Evolutionary conservation across 2,797 vertebrate species (phyloP).

Genomic region (Enteromius radiatus): DNA sequence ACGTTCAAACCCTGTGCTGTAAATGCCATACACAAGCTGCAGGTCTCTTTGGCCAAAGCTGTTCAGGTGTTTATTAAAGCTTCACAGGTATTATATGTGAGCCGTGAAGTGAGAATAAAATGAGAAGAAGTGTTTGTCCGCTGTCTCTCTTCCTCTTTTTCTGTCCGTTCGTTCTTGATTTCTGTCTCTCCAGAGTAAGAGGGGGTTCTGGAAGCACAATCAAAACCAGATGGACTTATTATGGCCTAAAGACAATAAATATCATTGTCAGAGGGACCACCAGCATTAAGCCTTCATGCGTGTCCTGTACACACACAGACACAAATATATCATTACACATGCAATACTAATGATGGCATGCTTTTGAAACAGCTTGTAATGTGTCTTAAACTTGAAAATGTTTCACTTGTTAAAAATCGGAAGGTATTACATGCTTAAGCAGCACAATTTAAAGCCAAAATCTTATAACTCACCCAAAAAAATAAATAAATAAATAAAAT

Average conservation of each 20-base stretch:
- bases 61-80: neutral
- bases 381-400: neutral
- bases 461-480: too few species aligned
- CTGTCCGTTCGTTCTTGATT: conserved; percentile 58
- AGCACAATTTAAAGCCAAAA: neutral
- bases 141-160: conserved; percentile 45
- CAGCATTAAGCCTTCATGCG: conserved; percentile 58
- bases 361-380: neutral
- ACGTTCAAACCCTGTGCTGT: neutral
- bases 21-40: neutral
- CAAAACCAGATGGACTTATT: conserved; percentile 98
- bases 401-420: neutral
- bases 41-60: neutral
- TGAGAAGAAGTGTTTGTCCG: conserved; percentile 37
- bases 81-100: neutral
- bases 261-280: conserved; percentile 89
- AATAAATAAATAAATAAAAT: too few species aligned
- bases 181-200: conserved; percentile 80
- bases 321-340: neutral
- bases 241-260: conserved; percentile 95
- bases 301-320: neutral
- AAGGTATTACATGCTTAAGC: neutral
- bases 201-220: conserved; percentile 92
- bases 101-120: neutral
- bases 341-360: neutral